Conservation (phyloP, 92 coral and sea anemone species). For the Actinostola sp. region DNA sequence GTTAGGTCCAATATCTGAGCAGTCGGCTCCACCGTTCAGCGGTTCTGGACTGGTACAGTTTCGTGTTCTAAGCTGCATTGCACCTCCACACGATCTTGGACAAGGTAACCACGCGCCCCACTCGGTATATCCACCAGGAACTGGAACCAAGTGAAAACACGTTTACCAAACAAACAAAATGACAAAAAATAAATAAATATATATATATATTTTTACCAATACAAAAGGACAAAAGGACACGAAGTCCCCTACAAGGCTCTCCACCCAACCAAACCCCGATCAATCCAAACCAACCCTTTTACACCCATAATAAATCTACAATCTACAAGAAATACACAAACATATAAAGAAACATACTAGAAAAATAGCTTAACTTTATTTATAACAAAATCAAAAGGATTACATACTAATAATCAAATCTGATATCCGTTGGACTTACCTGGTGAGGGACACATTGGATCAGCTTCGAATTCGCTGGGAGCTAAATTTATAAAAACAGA, state of each 20-base stretch:
- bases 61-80: slow-evolving; percentile 80
- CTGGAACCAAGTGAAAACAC: no score
- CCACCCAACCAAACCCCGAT: no score
- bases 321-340: no score
- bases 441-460: slow-evolving; percentile 89
- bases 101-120: slow-evolving; percentile 89
- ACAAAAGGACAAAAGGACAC: no score
- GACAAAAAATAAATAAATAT: no score
- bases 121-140: slow-evolving; percentile 85
- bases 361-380: no score
- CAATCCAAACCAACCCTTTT: no score
- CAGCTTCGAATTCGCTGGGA: slow-evolving; percentile 63
- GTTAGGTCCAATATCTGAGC: slow-evolving; percentile 81
- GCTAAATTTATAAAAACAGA: slow-evolving; percentile 22
- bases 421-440: slow-evolving; percentile 42
- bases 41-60: slow-evolving; percentile 89
- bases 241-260: no score
- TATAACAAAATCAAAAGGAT: neutral
- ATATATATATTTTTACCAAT: no score
- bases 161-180: no score
- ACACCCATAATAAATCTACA: no score
- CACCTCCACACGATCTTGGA: slow-evolving; percentile 94
- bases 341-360: no score
- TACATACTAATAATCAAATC: neutral
- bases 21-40: slow-evolving; percentile 89